Conservation (phyloP, 2,113 vertebrate species). For the Esox niger region DNA sequence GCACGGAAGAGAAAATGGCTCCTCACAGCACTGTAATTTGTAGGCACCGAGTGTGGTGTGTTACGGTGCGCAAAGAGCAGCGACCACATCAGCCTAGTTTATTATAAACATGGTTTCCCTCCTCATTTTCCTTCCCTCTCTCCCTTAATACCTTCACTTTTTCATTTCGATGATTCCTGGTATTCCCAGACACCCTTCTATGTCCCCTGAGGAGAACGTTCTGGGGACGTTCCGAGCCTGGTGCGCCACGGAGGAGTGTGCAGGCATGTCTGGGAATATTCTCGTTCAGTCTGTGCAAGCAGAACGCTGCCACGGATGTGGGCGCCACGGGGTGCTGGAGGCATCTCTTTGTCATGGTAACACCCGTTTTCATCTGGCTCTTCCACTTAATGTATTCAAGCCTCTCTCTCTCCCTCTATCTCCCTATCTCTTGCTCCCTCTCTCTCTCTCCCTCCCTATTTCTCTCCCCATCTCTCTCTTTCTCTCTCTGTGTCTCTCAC, state of each 20-base stretch:
- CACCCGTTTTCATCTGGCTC: conserved; percentile 65
- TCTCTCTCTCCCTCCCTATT: conserved; percentile 24
- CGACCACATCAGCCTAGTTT: neutral
- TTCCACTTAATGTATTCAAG: conserved; percentile 47
- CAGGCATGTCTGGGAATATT: conserved; percentile 68
- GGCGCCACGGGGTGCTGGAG: conserved; percentile 35
- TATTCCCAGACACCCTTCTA: conserved; percentile 28
- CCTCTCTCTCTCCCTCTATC: conserved; percentile 29
- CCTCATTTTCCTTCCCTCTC: conserved; percentile 6
- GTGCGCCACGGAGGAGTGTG: conserved; percentile 36
- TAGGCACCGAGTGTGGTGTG: no score
- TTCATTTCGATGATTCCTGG: conserved; percentile 27
- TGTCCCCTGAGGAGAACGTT: conserved; percentile 1
- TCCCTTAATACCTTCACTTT: neutral
- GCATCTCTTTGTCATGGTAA: conserved; percentile 71
- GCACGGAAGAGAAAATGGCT: no score
- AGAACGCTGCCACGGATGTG: neutral
- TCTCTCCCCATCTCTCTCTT: no score
- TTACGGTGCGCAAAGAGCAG: neutral
- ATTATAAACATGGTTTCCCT: neutral
- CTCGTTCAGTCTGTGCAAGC: conserved; percentile 57
- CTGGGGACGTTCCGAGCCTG: conserved; percentile 4
- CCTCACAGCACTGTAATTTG: no score
- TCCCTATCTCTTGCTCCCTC: no score
- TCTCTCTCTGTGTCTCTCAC: conserved; percentile 35